Percentiles rank a stretch among this genome's conserved stretches.
These are phyloP conservation scores for Ganaspis sp. DNA, from an alignment of 1,140 invertebrate genomes.

Conservation along the genomic window DNA sequence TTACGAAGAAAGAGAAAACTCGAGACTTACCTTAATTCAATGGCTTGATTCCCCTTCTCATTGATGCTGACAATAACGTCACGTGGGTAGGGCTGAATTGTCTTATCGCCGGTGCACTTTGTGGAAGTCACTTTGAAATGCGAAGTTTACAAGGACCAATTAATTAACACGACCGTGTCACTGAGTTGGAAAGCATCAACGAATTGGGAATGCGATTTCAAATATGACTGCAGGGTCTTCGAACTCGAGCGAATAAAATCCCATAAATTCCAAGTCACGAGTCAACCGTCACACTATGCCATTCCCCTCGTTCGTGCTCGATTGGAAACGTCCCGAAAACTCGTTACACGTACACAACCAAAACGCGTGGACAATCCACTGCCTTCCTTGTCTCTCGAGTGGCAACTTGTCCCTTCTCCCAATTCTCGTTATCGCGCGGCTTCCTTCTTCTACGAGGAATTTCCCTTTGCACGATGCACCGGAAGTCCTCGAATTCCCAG, in stretches of 20 bases:
- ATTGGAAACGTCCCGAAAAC: conserved; percentile 24
- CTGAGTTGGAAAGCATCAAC: background rate
- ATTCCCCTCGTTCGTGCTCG: conserved; percentile 20
- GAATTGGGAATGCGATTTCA: conserved; percentile 4
- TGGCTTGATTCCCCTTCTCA: conserved; percentile 62
- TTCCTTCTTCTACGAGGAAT: background rate
- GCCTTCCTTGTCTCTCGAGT: background rate
- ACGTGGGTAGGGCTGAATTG: conserved; percentile 60
- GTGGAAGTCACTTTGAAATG: conserved; percentile 67
- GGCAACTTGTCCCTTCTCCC: background rate
- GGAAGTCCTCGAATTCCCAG: conserved; percentile 18
- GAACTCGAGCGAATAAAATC: conserved; percentile 26
- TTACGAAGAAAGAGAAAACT: background rate
- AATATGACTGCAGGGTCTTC: background rate
- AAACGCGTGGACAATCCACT: conserved; percentile 24
- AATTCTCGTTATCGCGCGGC: conserved; percentile 21
- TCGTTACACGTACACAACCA: conserved; percentile 22
- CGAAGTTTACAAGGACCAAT: conserved; percentile 40
- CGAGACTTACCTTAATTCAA: conserved; percentile 64
- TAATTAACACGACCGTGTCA: conserved; percentile 23
- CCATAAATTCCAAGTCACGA: conserved; percentile 31
- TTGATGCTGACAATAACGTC: conserved; percentile 69
- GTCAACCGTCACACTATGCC: conserved; percentile 11
- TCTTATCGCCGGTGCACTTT: conserved; percentile 63
- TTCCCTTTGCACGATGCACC: conserved; percentile 11